Evolutionary conservation across 1,140 invertebrate species (phyloP).

Genomic region (Macrobrachium rosenbergii): DNA sequence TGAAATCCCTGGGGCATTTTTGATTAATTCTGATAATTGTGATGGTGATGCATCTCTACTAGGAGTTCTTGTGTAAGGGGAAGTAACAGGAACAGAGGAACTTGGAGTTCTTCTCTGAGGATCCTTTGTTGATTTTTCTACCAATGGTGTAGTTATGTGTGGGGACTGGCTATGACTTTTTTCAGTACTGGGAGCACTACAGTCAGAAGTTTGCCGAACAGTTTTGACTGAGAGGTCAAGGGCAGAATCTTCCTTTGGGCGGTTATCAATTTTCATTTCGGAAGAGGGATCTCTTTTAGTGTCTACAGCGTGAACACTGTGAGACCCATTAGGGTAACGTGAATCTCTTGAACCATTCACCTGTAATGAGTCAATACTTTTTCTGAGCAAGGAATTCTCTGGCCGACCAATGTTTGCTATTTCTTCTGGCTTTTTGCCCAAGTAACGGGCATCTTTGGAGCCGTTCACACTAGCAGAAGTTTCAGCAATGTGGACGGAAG

Average conservation of each 20-base stretch:
- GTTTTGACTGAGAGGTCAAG: slow-evolving; percentile 68
- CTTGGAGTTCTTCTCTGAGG: slow-evolving; percentile 27
- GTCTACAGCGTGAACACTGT: slow-evolving; percentile 23
- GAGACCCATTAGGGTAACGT: slow-evolving; percentile 54
- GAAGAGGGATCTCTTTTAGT: slow-evolving; percentile 33
- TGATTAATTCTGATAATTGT: slow-evolving; percentile 28
- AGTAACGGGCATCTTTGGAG: slow-evolving; percentile 53
- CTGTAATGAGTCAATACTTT: slow-evolving; percentile 29
- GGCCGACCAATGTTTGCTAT: slow-evolving; percentile 6
- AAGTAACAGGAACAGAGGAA: slow-evolving; percentile 21
- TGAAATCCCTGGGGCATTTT: slow-evolving; percentile 29
- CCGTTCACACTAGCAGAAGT: slow-evolving; percentile 47
- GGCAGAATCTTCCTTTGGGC: slow-evolving; percentile 65
- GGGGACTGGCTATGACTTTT: slow-evolving; percentile 45
- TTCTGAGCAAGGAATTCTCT: slow-evolving; percentile 43
- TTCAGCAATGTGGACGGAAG: slow-evolving; percentile 52
- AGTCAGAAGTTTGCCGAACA: slow-evolving; percentile 66
- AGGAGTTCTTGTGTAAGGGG: neutral
- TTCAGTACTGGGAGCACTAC: slow-evolving; percentile 66
- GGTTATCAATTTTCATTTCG: slow-evolving; percentile 6
- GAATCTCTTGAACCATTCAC: slow-evolving; percentile 52
- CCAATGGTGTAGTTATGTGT: slow-evolving; percentile 30
- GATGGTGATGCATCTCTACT: slow-evolving; percentile 22
- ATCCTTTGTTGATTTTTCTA: slow-evolving; percentile 33
- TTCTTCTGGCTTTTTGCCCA: slow-evolving; percentile 35